phyloP scores from a whole-genome alignment of 2,113 vertebrate species.

The Campylomormyrus tamandua region DNA sequence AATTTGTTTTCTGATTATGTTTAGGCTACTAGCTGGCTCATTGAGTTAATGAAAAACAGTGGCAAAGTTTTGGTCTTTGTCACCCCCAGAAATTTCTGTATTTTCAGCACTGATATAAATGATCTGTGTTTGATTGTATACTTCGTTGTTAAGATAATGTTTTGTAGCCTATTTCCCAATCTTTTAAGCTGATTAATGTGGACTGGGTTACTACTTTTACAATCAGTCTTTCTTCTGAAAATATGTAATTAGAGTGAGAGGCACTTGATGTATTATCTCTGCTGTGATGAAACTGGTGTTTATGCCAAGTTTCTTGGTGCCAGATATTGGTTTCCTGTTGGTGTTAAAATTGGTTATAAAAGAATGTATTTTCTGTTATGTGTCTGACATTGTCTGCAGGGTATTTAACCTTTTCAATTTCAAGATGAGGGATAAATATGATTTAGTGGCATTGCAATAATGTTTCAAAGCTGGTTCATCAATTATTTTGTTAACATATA shows the following conservation, averaged over 20 bases:
- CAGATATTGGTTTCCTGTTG: neutral
- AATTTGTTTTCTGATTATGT: conserved; percentile 3
- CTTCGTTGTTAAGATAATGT: neutral
- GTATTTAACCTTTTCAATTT: neutral
- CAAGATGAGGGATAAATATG: neutral
- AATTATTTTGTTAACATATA: neutral
- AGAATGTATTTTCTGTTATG: neutral
- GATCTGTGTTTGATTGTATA: neutral
- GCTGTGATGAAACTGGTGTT: neutral
- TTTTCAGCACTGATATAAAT: neutral
- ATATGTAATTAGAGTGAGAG: neutral
- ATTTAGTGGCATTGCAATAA: neutral
- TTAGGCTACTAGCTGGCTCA: neutral
- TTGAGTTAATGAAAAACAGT: neutral
- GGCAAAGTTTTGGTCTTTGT: neutral
- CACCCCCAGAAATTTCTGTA: neutral
- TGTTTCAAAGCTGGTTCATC: neutral
- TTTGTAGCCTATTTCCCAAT: neutral
- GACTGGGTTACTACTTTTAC: neutral
- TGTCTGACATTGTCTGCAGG: neutral
- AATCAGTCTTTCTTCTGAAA: neutral
- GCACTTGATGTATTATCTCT: neutral
- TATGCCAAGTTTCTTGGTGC: neutral
- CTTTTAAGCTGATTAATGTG: neutral
- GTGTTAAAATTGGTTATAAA: neutral